A percentile compares a stretch with the other conserved stretches of the same genome.
Conservation (phyloP, 2,113 vertebrate genomes). For the Chaetops frenatus region DNA sequence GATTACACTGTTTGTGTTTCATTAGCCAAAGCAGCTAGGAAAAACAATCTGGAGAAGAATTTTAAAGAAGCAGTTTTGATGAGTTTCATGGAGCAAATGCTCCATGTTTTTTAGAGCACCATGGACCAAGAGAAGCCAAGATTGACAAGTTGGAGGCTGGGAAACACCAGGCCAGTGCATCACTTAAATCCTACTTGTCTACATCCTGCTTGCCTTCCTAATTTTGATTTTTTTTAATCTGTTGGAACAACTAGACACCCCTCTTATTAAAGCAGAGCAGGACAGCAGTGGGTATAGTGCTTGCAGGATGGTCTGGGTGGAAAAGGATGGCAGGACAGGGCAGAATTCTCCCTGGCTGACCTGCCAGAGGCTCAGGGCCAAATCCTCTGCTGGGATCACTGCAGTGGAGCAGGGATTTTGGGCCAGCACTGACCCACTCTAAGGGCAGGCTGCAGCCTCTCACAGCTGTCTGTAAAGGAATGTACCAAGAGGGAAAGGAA, state of each 20-base stretch:
- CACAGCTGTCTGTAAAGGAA: background rate
- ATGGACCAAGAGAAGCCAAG: background rate
- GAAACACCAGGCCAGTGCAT: background rate
- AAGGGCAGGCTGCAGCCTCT: background rate
- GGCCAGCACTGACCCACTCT: background rate
- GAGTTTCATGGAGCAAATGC: background rate
- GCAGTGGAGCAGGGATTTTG: background rate
- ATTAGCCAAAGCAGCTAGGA: background rate
- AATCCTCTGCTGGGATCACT: background rate
- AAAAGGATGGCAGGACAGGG: background rate
- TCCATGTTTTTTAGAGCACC: background rate
- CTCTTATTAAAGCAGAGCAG: background rate
- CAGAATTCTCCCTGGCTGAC: background rate
- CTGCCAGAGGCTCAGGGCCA: background rate
- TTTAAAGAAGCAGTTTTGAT: background rate
- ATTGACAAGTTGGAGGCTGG: background rate
- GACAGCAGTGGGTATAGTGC: fast-evolving
- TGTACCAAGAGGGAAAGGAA: background rate
- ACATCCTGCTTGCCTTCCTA: background rate
- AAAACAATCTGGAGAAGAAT: background rate
- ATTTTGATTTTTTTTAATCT: background rate
- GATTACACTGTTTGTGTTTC: constrained; percentile 29
- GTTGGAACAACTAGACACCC: background rate
- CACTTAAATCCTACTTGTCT: background rate
- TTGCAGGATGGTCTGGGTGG: background rate